Percentiles rank a stretch among this genome's conserved stretches.
These are phyloP conservation scores for Acipenser ruthenus DNA, from an alignment of 2,797 vertebrate genomes.

Conservation along the genomic window DNA sequence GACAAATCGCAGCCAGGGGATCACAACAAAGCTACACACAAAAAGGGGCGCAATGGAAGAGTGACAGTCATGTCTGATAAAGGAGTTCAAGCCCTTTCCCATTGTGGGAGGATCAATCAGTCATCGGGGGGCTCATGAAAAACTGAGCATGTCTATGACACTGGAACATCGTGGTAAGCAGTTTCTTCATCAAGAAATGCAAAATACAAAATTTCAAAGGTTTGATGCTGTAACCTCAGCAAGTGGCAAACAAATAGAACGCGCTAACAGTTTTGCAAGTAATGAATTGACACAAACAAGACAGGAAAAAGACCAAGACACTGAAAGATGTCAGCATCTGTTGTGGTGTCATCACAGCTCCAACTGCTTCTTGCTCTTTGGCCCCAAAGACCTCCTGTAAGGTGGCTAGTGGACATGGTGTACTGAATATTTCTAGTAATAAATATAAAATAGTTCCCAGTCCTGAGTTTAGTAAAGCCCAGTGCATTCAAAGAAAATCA, in stretches of 20 bases:
- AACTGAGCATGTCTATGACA: not conserved
- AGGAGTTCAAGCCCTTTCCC: not conserved
- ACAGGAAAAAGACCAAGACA: no score
- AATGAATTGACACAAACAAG: no score
- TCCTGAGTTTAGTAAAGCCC: slow-evolving; percentile 51
- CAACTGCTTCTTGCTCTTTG: slow-evolving; percentile 8
- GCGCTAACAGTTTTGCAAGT: not conserved
- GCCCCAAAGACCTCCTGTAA: slow-evolving; percentile 23
- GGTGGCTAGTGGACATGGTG: slow-evolving; percentile 6
- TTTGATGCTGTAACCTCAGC: no score
- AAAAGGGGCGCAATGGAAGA: slow-evolving; percentile 27
- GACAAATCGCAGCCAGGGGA: slow-evolving; percentile 27
- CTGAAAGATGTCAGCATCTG: no score
- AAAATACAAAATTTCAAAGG: no score
- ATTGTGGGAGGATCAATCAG: no score
- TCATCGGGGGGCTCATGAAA: not conserved
- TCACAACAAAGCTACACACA: slow-evolving; percentile 32
- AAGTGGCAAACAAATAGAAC: not conserved
- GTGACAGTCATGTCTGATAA: slow-evolving; percentile 4
- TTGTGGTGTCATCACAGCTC: not conserved
- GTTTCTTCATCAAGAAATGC: not conserved
- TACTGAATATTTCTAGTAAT: slow-evolving; percentile 5
- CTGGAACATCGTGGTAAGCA: not conserved
- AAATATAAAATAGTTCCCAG: slow-evolving; percentile 40
- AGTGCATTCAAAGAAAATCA: slow-evolving; percentile 35